Conservation (phyloP, 2,797 vertebrate species). For the Phoxinus dragarum region DNA sequence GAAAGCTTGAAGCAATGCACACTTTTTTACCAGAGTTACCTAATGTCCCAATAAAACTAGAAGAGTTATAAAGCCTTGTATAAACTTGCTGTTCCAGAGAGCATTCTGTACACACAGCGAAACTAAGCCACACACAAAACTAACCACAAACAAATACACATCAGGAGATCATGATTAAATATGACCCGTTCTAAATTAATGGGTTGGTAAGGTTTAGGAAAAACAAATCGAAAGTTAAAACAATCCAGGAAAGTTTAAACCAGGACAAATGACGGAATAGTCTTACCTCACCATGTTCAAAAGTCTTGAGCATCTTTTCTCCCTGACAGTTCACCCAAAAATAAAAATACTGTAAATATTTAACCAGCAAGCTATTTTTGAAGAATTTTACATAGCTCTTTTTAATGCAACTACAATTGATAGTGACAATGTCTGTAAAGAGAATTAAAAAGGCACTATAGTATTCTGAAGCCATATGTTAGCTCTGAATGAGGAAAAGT, state of each 20-base stretch:
- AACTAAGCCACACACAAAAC: slow-evolving; percentile 29
- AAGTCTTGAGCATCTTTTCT: slow-evolving; percentile 4
- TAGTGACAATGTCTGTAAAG: background rate
- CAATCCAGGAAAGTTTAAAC: slow-evolving; percentile 40
- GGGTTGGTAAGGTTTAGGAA: slow-evolving; percentile 38
- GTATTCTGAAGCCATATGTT: too few relatives aligned
- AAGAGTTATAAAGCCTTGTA: background rate
- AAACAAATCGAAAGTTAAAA: slow-evolving; percentile 27
- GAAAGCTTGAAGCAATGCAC: background rate
- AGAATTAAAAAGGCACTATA: background rate
- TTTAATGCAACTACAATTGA: background rate
- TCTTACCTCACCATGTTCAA: slow-evolving; percentile 25
- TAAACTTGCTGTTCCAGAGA: slow-evolving; percentile 35
- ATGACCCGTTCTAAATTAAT: slow-evolving; percentile 13
- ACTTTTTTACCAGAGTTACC: slow-evolving; percentile 17
- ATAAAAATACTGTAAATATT: background rate
- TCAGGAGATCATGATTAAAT: slow-evolving; percentile 13
- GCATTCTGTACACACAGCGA: slow-evolving; percentile 47
- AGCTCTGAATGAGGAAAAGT: background rate
- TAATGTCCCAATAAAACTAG: slow-evolving; percentile 31
- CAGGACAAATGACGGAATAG: background rate
- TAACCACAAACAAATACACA: slow-evolving; percentile 43
- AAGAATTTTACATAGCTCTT: background rate
- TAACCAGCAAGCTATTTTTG: background rate
- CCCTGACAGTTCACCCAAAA: slow-evolving; percentile 11